Base-by-base conservation (phyloP, 1,140 invertebrate genomes). In the Papilio machaon region DNA sequence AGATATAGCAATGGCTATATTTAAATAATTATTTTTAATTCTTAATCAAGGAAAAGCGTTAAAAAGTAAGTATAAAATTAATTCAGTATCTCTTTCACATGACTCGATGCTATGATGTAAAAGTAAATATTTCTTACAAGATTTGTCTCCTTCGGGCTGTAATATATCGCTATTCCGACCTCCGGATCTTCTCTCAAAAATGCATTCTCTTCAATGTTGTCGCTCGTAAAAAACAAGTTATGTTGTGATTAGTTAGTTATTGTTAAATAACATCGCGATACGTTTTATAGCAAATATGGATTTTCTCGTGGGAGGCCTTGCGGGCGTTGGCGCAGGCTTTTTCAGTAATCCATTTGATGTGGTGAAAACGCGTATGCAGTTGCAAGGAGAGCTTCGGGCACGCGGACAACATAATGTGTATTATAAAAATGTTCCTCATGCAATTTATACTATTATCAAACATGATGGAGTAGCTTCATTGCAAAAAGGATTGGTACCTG, bases 361-460 rank as follows among this genome's bases (percentile, higher is more conserved):
- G 52, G 91, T 94, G 46, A 99, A 98, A 95, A 98, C 97, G 47
- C 95, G 98, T 47, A 96, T 99, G 92, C 98, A 99, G 91, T 94
- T 99, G 15, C 98, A 99, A 95, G 98, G 98, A 52, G 98, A 99
- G 93, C 91, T 99, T 2, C 95, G 96, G 85, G 96, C 96, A 1
- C 95, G 95, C 80, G 97, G 97, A 2, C 91, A 95, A 82, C 95
- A 96, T 89, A 92, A 91, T 2, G 94, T 96, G n/a, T 92, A 96
- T 80, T 97, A 97, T 85, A 96, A 95, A 81, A 97, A 97, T 84
- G 96, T 97, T 58, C 94, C 97, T 8, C 97, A 97, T 91, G 97
- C 97, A 1, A 95, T 96, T 83, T 95, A 95, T 77, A 95, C 96
- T 15, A 96, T 97, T 79, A 96, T 96, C 9, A 96, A 95, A 88